Evolutionary conservation across 2,797 vertebrate genomes (phyloP), one percentile per base, ranked within the genome.

Genomic region (Pseudotriccus pelzelni): DNA sequence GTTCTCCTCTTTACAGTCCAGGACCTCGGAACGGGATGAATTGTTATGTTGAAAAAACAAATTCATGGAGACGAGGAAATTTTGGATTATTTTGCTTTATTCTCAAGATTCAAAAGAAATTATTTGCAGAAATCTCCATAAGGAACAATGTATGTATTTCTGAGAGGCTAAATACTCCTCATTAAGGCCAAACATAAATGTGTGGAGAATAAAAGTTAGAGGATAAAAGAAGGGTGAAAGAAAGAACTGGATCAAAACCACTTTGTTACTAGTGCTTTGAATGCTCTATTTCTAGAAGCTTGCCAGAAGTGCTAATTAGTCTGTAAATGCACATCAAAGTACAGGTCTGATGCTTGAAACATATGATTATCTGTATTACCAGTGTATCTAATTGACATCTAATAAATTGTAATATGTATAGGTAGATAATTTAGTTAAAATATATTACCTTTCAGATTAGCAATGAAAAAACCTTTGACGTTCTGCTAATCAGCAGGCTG

Each of bases 291-390:
- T 78, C 44, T 87, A 95, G 93, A 94, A 95, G 94, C 95, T 96
- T 97, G 69, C 90, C 83, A 90, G 91, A 95, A 97, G 81, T 84
- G 39, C 87, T 97, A 96, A 97, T 97, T 97, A 98, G 50, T 79
- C 81, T 95, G 56, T 93, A 95, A 97, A 90, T 86, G 87, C 36
- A 82, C 91, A 93, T 94, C 87, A 90, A 92, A 89, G 82, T 96
- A 89, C 21, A 91, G 60, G 56, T 94, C 64, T 82, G 15, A 93
- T 96, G 67, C 59, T 90, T 92, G 87, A 84, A 96, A 95, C 52
- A 84, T 89, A 15, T 87, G 95, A 97, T 97, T 97, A 94, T 59
- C 58, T 90, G 49, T 93, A 94, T 96, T 92, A 68, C 47, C 64
- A 92, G 60, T 92, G 75, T 91, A 63, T 93, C 76, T 96, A 95